Evolutionary conservation across 2,113 vertebrate genomes (phyloP).

Genomic region (Crotalus horridus): DNA sequence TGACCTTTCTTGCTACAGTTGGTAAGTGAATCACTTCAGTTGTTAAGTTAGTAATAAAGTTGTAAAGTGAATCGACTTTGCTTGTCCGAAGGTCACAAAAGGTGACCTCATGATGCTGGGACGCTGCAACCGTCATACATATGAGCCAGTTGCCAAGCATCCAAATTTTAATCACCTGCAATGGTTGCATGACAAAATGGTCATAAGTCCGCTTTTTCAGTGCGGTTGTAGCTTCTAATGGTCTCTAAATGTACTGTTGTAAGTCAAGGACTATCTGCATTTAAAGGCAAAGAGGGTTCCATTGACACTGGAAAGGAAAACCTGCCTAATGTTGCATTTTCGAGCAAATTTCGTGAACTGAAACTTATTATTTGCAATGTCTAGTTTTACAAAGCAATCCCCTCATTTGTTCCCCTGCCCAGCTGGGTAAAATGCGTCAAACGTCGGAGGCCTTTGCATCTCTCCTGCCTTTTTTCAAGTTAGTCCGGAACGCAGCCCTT

Average conservation of each 20-base stretch:
- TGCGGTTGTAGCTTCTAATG: neutral
- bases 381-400: neutral
- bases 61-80: no score
- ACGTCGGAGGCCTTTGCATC: no score
- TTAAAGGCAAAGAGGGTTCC: neutral
- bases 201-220: neutral
- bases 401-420: neutral
- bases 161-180: neutral
- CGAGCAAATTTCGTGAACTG: neutral
- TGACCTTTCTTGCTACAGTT: no score
- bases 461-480: neutral
- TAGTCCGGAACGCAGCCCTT: neutral
- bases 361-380: neutral
- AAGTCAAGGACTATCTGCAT: neutral
- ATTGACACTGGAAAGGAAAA: neutral
- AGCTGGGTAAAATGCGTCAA: neutral
- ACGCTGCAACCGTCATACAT: neutral
- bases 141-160: neutral
- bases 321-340: neutral
- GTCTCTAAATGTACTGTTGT: neutral
- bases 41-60: no score
- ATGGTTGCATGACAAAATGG: neutral
- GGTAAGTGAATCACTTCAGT: no score
- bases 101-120: neutral
- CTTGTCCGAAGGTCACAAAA: neutral